Evolutionary conservation across 2,797 vertebrate species (phyloP).

Genomic region (Oceanodroma leucorhoa): DNA sequence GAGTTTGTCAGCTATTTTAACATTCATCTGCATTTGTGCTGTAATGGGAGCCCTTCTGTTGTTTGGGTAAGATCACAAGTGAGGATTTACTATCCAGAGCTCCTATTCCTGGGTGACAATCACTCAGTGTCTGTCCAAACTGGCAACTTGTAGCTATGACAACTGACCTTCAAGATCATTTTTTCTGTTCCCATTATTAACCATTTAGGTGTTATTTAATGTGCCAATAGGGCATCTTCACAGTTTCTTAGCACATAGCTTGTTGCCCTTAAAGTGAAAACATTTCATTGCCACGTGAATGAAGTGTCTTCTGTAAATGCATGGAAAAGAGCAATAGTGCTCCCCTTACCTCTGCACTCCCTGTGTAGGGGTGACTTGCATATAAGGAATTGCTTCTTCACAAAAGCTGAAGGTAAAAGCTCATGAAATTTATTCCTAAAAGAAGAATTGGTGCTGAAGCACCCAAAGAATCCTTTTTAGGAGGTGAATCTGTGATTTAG

Average conservation of each 20-base stretch:
- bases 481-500: not conserved
- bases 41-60: not conserved
- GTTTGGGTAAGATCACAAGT: not conserved
- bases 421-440: not conserved
- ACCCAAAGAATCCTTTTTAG: not conserved
- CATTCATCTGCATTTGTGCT: accelerated
- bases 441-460: not conserved
- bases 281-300: not conserved
- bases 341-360: accelerated
- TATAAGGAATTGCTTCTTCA: not conserved
- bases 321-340: not conserved
- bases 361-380: not conserved
- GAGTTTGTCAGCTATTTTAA: not conserved
- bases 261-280: not conserved
- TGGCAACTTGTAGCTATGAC: not conserved
- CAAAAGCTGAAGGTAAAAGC: not conserved
- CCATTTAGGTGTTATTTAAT: not conserved
- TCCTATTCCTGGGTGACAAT: not conserved
- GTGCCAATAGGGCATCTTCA: not conserved
- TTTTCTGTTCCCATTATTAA: not conserved
- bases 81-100: not conserved
- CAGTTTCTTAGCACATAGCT: not conserved
- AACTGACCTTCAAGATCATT: not conserved
- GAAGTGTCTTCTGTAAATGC: not conserved
- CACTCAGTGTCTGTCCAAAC: not conserved